These are phyloP conservation scores for Sphaerophoria rueppellii DNA, from an alignment of 2,888 invertebrate species.

Conservation along the genomic window DNA sequence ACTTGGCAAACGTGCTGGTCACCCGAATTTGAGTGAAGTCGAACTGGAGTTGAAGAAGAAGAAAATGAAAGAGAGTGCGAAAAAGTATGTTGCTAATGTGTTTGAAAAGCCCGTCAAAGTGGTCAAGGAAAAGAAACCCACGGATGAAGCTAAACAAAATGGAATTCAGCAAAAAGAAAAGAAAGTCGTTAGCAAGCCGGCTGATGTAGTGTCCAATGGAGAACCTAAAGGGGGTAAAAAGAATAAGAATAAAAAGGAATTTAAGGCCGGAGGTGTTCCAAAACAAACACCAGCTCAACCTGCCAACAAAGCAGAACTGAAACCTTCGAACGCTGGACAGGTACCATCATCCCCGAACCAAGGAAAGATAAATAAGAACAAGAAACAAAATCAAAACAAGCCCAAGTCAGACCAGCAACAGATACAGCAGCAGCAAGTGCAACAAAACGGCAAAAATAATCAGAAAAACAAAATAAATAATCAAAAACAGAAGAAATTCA, in stretches of 20 bases:
- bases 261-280: background rate
- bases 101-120: slow-evolving; percentile 80
- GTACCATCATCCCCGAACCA: slow-evolving; percentile 35
- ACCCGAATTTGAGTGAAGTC: slow-evolving; percentile 77
- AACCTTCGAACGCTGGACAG: background rate
- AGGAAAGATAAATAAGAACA: slow-evolving; percentile 17
- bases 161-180: background rate
- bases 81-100: slow-evolving; percentile 80
- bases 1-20: slow-evolving; percentile 79
- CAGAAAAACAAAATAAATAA: slow-evolving; percentile 10
- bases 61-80: slow-evolving; percentile 78
- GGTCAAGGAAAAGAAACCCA: slow-evolving; percentile 74
- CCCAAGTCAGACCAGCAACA: slow-evolving; percentile 8
- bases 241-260: slow-evolving; percentile 23
- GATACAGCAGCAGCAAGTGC: slow-evolving; percentile 1
- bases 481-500: slow-evolving; percentile 2
- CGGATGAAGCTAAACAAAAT: background rate
- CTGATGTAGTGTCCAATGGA: background rate
- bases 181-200: background rate
- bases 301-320: background rate
- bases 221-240: background rate
- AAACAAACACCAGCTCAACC: slow-evolving; percentile 4
- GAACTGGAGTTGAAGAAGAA: slow-evolving; percentile 80
- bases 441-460: background rate
- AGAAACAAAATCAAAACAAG: slow-evolving; percentile 11